Evolutionary conservation across 2,797 vertebrate species (phyloP).

Genomic region (Danio jaintianensis): DNA sequence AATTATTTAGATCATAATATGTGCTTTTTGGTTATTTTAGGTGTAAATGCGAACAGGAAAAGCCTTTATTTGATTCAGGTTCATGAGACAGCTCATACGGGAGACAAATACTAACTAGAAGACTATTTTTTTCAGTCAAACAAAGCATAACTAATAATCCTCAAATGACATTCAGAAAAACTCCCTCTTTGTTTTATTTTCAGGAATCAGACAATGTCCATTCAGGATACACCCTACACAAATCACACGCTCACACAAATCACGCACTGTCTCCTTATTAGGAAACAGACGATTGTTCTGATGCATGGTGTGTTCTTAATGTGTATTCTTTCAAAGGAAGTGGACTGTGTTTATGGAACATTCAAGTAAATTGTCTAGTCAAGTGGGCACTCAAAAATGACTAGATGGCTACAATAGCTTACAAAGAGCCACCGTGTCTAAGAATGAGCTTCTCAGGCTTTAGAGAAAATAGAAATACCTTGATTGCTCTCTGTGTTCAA

Average conservation of each 20-base stretch:
- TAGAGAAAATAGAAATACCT: conserved; percentile 51
- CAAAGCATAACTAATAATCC: conserved; percentile 54
- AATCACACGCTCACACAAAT: conserved; percentile 46
- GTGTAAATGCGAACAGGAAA: background rate
- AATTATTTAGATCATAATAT: background rate
- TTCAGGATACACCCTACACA: conserved; percentile 52
- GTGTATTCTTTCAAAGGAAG: conserved; percentile 46
- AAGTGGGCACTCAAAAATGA: conserved; percentile 56
- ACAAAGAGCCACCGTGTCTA: conserved; percentile 46
- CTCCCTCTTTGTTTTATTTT: conserved; percentile 54
- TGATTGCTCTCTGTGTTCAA: background rate
- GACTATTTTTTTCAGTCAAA: conserved; percentile 47
- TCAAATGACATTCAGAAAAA: conserved; percentile 27
- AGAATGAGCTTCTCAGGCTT: conserved; percentile 53
- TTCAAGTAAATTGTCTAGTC: conserved; percentile 50
- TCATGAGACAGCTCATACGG: background rate
- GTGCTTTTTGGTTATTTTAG: background rate
- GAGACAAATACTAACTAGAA: background rate
- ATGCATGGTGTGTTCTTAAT: conserved; percentile 38
- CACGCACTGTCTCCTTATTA: conserved; percentile 45
- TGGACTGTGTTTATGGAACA: conserved; percentile 57
- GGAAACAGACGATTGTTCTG: conserved; percentile 56
- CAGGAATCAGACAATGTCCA: conserved; percentile 33
- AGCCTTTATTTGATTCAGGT: background rate
- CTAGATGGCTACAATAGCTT: conserved; percentile 54